Evolutionary conservation across 2,113 vertebrate genomes (phyloP), one percentile per base, ranked within the genome.

Genomic region (Stigmatopora argus): DNA sequence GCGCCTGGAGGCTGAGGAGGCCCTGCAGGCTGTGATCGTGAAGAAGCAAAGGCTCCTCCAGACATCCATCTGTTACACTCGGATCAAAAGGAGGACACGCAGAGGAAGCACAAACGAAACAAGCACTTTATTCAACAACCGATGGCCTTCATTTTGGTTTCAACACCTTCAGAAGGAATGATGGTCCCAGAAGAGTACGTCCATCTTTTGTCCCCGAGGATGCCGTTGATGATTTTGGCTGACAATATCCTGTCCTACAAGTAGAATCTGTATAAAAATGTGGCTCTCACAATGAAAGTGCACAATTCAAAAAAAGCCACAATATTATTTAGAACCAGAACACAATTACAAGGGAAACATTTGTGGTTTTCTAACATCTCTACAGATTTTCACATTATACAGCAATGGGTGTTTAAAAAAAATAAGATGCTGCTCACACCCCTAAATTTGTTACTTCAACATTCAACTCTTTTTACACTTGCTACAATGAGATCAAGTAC

Each of bases 211-310:
- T 86, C 81, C 23, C 85, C 76, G 21, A 90, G 68, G 52, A 89
- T 78, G 61, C 72, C 74, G 15, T 90, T 84, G 12, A 74, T 87
- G 18, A 78, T 83, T 18, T 85, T 82, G 3, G 74, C 26, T 0
- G 74, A 80, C 41, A 83, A n/a, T 69, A 78, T 82, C 64, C 75
- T 73, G 35, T 78, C 85, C 91, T 92, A 77, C 21, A 81, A 34
- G 70, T 2, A 65, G 34, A 71, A 7, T 61, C 45, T 21, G 10
- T 10, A 52, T 21, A 19, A 3, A 52, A 21, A n/a, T 7, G 10
- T 52, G 11, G 10, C 19, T 52, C 9, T 19, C 11, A 21, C 19
- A 21, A 11, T 21, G 3, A 1, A 53, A 14, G 9, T 4, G n/a
- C 21, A 53, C 52, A 53, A 26, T 26, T 53, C 9, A 26, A 49